Base-by-base conservation (phyloP, 2,888 invertebrate species). In the Selenia dentaria region DNA sequence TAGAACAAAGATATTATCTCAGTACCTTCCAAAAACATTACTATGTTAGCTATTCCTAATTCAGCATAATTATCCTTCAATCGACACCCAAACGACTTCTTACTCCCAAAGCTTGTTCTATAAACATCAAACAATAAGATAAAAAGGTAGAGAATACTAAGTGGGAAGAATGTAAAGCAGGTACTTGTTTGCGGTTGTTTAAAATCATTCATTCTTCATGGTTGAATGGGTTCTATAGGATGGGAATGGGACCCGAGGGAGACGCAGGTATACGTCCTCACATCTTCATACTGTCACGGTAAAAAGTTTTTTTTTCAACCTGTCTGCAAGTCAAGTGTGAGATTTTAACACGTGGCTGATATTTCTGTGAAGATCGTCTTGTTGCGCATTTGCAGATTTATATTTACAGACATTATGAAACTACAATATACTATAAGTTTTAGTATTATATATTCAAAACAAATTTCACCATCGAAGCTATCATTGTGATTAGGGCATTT, bases 161-260 rank as follows among this genome's bases (percentile, higher is more conserved):
- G 66, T 67, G 64, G 64, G 54, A 66, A 68, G 69, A 72, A 75
- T 78, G 67, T 70, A 70, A 79, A 79, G 69, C 78, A 74, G 71
- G 73, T 78, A 79, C 76, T 78, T 72, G 62, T 64, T 63, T 65
- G 64, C 51, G 68, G 62, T 65, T 77, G 72, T 76, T 79, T 68
- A 65, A 73, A 79, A 80, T 79, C 81, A 84, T 84, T 83, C 78
- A 84, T 82, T 83, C 72, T 58, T 71, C 67, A 78, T 74, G 77
- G 70, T 77, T 82, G 65, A 84, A 82, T 79, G 73, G 72, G 77
- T 79, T 78, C 67, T 73, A 70, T 71, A 63, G 67, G 67, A 62
- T 62, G 67, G 73, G 68, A 75, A 74, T 71, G 67, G 70, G 70
- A 64, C 22, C 74, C 72, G 48, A 47, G 76, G 72, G 74, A 75